These are phyloP conservation scores for Chitala chitala DNA, from an alignment of 2,113 vertebrate species.

Conservation along the genomic window DNA sequence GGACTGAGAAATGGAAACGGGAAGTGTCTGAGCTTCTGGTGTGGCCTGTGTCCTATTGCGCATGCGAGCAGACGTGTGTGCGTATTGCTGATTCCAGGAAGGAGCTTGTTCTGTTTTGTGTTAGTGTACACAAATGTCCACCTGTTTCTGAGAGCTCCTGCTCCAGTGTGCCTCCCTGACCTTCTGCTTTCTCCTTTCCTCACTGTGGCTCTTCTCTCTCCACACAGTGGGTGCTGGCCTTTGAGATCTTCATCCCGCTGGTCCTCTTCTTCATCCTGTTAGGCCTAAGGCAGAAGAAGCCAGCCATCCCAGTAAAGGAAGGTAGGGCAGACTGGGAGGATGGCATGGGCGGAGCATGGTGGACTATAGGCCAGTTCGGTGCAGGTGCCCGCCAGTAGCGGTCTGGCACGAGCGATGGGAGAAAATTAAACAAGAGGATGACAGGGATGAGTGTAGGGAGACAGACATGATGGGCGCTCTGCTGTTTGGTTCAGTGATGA, in stretches of 20 bases:
- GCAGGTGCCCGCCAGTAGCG: not conserved
- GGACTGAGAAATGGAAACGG: not conserved
- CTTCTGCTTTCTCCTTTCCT: not conserved
- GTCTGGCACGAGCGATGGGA: not conserved
- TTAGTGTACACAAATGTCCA: slow-evolving; percentile 1
- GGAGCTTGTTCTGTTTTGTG: no score
- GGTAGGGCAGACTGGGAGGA: slow-evolving; percentile 61
- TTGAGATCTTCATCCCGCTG: slow-evolving; percentile 92
- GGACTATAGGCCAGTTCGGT: not conserved
- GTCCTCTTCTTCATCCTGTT: slow-evolving; percentile 94
- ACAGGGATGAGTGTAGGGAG: not conserved
- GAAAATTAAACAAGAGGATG: not conserved
- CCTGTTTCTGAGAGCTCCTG: not conserved
- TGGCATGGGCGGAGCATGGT: not conserved
- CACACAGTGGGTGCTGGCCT: slow-evolving; percentile 87
- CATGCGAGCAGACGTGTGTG: no score
- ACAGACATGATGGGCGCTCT: not conserved
- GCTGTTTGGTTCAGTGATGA: not conserved
- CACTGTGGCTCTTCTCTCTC: slow-evolving; percentile 19
- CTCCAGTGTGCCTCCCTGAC: slow-evolving; percentile 13
- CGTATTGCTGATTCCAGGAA: no score
- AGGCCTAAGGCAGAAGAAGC: slow-evolving; percentile 91
- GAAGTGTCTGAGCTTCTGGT: not conserved
- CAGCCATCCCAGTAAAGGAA: slow-evolving; percentile 91
- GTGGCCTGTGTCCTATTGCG: no score